Evolutionary conservation across 2,888 invertebrate genomes (phyloP).

Genomic region (Microchrysa polita): DNA sequence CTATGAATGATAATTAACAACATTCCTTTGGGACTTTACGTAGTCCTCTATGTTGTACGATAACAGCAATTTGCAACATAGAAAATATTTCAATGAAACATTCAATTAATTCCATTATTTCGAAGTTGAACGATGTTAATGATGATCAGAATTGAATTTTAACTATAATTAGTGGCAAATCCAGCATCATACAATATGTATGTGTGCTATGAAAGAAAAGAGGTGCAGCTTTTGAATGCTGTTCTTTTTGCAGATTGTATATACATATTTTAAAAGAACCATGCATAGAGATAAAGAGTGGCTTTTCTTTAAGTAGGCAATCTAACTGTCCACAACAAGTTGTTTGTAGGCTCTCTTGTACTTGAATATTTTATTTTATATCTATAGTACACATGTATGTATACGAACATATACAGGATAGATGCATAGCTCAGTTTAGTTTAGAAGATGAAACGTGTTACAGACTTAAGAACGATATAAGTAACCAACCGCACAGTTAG

Average conservation of each 20-base stretch:
- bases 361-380: too few relatives aligned
- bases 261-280: neutral
- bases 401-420: neutral
- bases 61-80: neutral
- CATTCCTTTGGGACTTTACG: neutral
- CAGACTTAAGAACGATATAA: neutral
- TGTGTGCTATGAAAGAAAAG: too few relatives aligned
- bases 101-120: neutral
- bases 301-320: conserved; percentile 27
- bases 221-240: neutral
- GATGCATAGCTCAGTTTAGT: too few relatives aligned
- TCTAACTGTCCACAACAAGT: conserved; percentile 12
- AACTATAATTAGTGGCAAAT: conserved; percentile 25
- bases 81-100: conserved; percentile 4
- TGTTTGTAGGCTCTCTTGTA: neutral
- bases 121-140: neutral
- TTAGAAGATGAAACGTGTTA: neutral
- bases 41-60: neutral
- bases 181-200: conserved; percentile 27
- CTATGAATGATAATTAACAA: neutral
- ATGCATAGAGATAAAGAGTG: neutral
- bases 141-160: conserved; percentile 19
- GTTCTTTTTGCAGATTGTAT: too few relatives aligned
- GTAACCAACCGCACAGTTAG: neutral
- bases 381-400: neutral